Base-by-base conservation (phyloP, 2,888 invertebrate genomes). In the Teleiodes luculella region DNA sequence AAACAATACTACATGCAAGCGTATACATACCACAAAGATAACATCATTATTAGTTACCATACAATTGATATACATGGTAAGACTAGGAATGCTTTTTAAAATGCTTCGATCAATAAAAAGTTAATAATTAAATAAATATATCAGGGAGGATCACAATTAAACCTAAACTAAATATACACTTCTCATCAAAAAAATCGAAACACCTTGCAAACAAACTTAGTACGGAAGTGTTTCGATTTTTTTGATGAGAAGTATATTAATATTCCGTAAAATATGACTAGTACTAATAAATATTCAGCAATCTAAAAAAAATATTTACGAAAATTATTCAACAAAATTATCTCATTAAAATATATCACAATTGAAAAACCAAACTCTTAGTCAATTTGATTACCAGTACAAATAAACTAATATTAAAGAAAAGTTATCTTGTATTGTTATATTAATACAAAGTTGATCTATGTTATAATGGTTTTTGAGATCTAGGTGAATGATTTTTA, bases 31-130 rank as follows among this genome's bases (percentile, higher is more conserved):
- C 35, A 35, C 35, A 35, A 2, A 35, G 35, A 11, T 35, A 35
- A 35, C n/a, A 6, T 11, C 35, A 35, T 35, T 11, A 35, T 35
- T 6, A 3, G 11, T 11, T 35, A 35, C 3, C 2, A 35, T 10
- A 35, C 8, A 1, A 4, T 41, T 41, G 18, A 16, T 7, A 41
- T 41, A 16, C 41, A 16, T 8, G 18, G 16, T 41, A 16, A n/a
- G 45, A 45, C 45, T 45, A 45, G 47, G 47, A 47, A 47, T 47
- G 47, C 31, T 47, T 14, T 31, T 56, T 39, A 57, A 55, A 58
- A 58, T 55, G 56, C 58, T 13, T 45, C 24, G n/a, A 28, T 24
- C 6, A 24, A 24, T 24, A 3, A 24, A 24, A 3, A 6, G 6
- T 24, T 24, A 24, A 4, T 24, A 24, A 24, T 24, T 4, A 24